phyloP scores from a whole-genome alignment of 1,140 invertebrate species.

The Bradysia coprophila region DNA sequence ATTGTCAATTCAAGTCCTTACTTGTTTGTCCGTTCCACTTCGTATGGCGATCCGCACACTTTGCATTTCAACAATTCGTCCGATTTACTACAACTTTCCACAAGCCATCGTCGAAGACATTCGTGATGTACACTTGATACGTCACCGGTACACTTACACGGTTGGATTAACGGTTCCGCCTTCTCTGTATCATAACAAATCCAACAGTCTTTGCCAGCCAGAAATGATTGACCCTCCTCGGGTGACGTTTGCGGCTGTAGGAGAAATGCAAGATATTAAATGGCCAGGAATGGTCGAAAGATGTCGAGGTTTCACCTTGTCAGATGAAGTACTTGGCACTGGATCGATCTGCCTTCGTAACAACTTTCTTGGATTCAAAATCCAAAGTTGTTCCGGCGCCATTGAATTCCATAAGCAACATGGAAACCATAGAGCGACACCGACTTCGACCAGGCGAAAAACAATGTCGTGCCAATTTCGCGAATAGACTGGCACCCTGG shows the following conservation, averaged over 20 bases:
- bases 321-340: slow-evolving; percentile 18
- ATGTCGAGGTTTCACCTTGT: too few species aligned
- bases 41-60: slow-evolving; percentile 59
- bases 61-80: slow-evolving; percentile 50
- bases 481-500: slow-evolving; percentile 66
- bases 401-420: slow-evolving; percentile 91
- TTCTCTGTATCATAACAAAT: slow-evolving; percentile 79
- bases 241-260: slow-evolving; percentile 14
- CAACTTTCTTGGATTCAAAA: slow-evolving; percentile 76
- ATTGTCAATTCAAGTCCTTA: slow-evolving; percentile 9
- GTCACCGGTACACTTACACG: slow-evolving; percentile 79
- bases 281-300: not conserved
- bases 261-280: too few species aligned
- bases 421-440: slow-evolving; percentile 87
- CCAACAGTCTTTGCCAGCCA: slow-evolving; percentile 60
- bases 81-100: slow-evolving; percentile 37
- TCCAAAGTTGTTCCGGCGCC: slow-evolving; percentile 85
- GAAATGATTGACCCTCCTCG: slow-evolving; percentile 25
- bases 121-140: slow-evolving; percentile 81
- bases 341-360: slow-evolving; percentile 37
- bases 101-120: slow-evolving; percentile 75
- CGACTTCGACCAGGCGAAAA: slow-evolving; percentile 80
- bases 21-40: slow-evolving; percentile 46
- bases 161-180: slow-evolving; percentile 67
- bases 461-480: slow-evolving; percentile 83